These are phyloP conservation scores for Melieria picta DNA, from an alignment of 2,888 invertebrate species.

Conservation along the genomic window DNA sequence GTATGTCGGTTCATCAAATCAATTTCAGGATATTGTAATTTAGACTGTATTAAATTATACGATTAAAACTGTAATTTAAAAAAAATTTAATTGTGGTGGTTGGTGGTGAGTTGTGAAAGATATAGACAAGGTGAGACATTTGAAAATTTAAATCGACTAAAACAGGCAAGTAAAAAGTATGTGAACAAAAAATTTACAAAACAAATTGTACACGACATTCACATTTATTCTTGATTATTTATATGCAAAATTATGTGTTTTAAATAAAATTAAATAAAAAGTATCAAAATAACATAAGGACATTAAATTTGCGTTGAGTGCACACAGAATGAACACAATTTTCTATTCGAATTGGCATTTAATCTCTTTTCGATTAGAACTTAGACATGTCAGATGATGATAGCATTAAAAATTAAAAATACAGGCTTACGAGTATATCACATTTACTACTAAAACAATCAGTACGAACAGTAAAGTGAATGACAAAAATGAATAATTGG, in stretches of 20 bases:
- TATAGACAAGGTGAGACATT: not conserved
- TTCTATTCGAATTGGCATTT: no score
- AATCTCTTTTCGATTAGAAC: no score
- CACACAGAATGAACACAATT: no score
- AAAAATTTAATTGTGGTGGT: constrained; percentile 25
- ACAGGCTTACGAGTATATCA: constrained; percentile 44
- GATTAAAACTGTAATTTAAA: constrained; percentile 1
- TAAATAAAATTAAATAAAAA: no score
- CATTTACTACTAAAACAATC: constrained; percentile 43
- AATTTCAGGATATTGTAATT: constrained; percentile 20
- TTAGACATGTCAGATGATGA: no score
- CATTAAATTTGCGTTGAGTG: no score
- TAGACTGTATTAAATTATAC: constrained; percentile 1
- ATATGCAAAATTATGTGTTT: no score
- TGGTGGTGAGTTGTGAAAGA: constrained; percentile 25
- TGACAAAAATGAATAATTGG: constrained; percentile 3
- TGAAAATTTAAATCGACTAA: not conserved
- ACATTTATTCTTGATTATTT: no score
- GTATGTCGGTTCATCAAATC: not conserved
- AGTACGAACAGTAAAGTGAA: constrained; percentile 29
- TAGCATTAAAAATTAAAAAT: not conserved
- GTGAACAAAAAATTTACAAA: constrained; percentile 1
- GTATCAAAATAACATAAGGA: no score
- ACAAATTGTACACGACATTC: no score
- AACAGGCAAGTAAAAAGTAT: constrained; percentile 14